Evolutionary conservation across 1,140 invertebrate genomes (phyloP).

Genomic region (Atta colombica): DNA sequence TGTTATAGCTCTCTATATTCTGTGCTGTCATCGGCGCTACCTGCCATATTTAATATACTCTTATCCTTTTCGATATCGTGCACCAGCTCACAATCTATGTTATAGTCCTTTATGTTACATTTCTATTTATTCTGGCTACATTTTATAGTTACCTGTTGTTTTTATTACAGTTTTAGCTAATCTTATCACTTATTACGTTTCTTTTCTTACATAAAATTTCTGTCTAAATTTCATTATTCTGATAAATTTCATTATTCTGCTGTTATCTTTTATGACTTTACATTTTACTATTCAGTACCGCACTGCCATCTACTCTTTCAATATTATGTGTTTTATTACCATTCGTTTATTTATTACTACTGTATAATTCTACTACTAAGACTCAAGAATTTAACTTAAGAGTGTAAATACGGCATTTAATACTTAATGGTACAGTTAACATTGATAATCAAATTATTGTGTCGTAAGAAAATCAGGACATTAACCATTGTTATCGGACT

Average conservation of each 20-base stretch:
- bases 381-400: not conserved
- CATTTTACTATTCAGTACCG: not conserved
- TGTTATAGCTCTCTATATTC: constrained; percentile 26
- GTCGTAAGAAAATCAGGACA: not conserved
- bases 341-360: not conserved
- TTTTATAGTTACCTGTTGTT: not conserved
- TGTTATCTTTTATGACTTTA: not conserved
- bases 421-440: not conserved
- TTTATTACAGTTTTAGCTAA: not conserved
- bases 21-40: not conserved
- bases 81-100: not conserved
- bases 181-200: not conserved
- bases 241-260: not conserved
- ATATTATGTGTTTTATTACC: not conserved
- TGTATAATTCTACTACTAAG: not conserved
- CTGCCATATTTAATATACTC: not conserved
- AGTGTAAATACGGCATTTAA: not conserved
- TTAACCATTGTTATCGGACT: not conserved
- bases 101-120: not conserved
- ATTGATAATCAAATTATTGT: not conserved
- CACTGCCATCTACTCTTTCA: constrained; percentile 5
- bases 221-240: not conserved
- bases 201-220: not conserved
- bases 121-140: no score
- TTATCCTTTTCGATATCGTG: not conserved